Percentiles rank a stretch among this genome's conserved stretches.
phyloP scores from a whole-genome alignment of 2,797 vertebrate genomes.

The Mionectes olivaceus region DNA sequence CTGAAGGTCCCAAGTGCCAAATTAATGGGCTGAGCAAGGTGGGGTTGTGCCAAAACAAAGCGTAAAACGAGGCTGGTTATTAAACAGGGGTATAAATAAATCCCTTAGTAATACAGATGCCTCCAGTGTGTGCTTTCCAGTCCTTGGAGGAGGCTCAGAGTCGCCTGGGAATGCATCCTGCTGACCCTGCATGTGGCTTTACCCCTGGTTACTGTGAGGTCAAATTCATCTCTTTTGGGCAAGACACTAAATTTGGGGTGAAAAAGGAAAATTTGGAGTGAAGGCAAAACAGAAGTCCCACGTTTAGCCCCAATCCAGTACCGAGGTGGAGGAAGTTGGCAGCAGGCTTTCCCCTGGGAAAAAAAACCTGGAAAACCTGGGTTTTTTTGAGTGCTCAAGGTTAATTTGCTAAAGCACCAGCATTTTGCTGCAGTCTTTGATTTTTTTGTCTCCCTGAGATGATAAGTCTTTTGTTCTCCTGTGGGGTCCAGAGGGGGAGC shows the following conservation, averaged over 20 bases:
- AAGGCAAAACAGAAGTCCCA: background rate
- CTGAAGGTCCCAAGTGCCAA: background rate
- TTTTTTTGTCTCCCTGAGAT: conserved; percentile 47
- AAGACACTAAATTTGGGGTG: background rate
- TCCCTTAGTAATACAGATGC: background rate
- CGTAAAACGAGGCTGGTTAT: background rate
- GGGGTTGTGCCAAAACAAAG: background rate
- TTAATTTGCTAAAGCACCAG: background rate
- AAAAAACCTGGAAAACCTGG: background rate
- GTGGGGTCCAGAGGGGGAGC: background rate
- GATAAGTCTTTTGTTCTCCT: conserved; percentile 38
- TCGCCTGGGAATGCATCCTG: background rate
- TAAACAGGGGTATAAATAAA: background rate
- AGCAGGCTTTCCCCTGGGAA: background rate
- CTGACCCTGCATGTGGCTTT: background rate
- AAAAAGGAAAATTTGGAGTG: background rate
- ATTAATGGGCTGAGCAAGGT: background rate
- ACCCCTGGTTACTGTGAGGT: rapidly evolving
- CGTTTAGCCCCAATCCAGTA: background rate
- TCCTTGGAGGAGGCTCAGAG: background rate
- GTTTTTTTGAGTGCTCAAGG: background rate
- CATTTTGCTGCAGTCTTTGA: conserved; percentile 42
- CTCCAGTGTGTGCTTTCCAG: background rate
- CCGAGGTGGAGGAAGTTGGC: rapidly evolving
- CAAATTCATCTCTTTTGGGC: background rate